These are phyloP conservation scores for Pasiphila rectangulata DNA, from an alignment of 2,888 invertebrate species.

Conservation along the genomic window DNA sequence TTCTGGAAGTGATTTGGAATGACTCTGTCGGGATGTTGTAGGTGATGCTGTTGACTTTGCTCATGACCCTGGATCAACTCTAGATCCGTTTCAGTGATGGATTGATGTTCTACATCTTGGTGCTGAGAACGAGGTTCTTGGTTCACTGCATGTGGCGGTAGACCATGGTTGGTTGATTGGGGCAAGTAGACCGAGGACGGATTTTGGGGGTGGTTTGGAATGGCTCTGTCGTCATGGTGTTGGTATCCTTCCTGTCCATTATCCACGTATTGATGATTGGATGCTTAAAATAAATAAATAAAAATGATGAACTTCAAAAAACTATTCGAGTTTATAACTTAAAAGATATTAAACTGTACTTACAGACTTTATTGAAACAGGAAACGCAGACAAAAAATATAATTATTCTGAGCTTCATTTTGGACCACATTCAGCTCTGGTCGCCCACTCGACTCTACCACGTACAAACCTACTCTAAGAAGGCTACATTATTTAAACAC, in stretches of 20 bases:
- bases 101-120: constrained; percentile 3
- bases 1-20: not conserved
- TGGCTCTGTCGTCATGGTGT: not conserved
- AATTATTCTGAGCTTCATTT: constrained; percentile 15
- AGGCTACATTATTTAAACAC: constrained; percentile 11
- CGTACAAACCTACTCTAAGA: constrained; percentile 5
- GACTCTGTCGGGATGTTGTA: not conserved
- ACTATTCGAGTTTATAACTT: not conserved
- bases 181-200: not conserved
- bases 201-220: not conserved
- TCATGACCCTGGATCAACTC: no score
- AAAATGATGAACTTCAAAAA: not conserved
- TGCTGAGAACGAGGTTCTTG: not conserved
- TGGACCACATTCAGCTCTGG: constrained; percentile 11
- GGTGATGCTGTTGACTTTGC: no score
- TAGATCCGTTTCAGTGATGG: no score
- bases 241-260: constrained; percentile 8
- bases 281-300: constrained; percentile 4
- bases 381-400: constrained; percentile 5
- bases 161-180: not conserved
- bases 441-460: constrained; percentile 11
- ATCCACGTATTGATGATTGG: not conserved
- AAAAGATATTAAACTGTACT: not conserved
- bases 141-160: not conserved
- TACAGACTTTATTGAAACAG: constrained; percentile 13